phyloP scores from a whole-genome alignment of 2,888 invertebrate genomes.

The Rotaria sp. region DNA sequence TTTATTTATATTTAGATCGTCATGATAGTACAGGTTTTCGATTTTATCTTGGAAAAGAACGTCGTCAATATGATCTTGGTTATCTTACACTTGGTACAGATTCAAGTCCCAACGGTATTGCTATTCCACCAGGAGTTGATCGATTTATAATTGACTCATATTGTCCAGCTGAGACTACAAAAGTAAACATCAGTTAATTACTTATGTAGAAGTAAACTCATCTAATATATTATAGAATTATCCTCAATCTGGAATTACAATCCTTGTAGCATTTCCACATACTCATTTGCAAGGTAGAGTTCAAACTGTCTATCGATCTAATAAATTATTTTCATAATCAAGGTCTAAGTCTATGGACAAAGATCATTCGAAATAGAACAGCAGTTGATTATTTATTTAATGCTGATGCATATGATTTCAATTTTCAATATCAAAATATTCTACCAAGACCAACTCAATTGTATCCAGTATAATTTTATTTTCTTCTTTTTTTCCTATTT shows the following conservation, averaged over 20 bases:
- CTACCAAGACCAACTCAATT: neutral
- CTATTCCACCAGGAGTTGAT: conserved; percentile 33
- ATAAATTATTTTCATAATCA: too few relatives aligned
- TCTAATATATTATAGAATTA: neutral
- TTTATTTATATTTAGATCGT: neutral
- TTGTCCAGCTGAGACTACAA: conserved; percentile 10
- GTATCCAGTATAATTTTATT: neutral
- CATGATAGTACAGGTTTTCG: neutral
- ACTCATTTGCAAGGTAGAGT: too few relatives aligned
- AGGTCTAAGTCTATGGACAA: neutral
- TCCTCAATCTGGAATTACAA: neutral
- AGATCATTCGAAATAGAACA: conserved; percentile 34
- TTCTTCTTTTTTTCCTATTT: neutral
- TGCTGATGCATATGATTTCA: too few relatives aligned
- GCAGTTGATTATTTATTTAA: conserved; percentile 29
- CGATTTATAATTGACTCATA: neutral
- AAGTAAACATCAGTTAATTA: neutral
- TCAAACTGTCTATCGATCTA: neutral
- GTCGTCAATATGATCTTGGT: conserved; percentile 31
- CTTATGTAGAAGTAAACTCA: neutral
- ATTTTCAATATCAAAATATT: conserved; percentile 30
- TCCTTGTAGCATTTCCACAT: too few relatives aligned
- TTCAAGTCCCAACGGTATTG: conserved; percentile 9
- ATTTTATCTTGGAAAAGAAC: conserved; percentile 18
- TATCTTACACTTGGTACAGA: conserved; percentile 29